These are phyloP conservation scores for Mimumesa dahlbomi DNA, from an alignment of 2,888 invertebrate species.

Conservation along the genomic window DNA sequence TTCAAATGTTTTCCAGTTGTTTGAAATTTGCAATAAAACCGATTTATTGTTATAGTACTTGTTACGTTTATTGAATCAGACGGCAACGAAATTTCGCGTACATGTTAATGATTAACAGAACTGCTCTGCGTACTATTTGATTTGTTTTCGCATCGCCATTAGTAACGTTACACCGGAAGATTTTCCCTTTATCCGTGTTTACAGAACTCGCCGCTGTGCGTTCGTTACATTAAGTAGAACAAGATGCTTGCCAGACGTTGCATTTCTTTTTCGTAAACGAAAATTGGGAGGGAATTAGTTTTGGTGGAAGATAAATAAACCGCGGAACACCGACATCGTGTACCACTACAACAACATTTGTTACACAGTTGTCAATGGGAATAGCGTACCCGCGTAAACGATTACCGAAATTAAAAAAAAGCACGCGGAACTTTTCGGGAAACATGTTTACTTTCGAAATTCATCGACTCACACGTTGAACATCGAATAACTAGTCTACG, in stretches of 20 bases:
- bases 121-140: conserved; percentile 25
- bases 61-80: neutral
- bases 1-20: too few relatives aligned
- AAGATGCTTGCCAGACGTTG: conserved; percentile 46
- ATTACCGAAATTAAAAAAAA: too few relatives aligned
- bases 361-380: too few relatives aligned
- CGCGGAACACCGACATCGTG: too few relatives aligned
- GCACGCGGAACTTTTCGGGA: too few relatives aligned
- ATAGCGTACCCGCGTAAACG: too few relatives aligned
- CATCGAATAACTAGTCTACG: too few relatives aligned
- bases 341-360: too few relatives aligned
- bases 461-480: too few relatives aligned
- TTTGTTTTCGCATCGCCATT: conserved; percentile 46
- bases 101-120: conserved; percentile 41
- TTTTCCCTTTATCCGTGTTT: conserved; percentile 52
- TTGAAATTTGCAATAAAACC: neutral
- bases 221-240: too few relatives aligned
- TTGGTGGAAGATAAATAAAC: too few relatives aligned
- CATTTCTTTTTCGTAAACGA: conserved; percentile 24
- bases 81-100: neutral
- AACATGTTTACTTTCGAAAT: too few relatives aligned
- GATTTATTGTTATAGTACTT: neutral
- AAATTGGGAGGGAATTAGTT: neutral
- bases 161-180: conserved; percentile 45
- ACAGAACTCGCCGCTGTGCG: conserved; percentile 25